phyloP scores from a whole-genome alignment of 2,888 invertebrate species.

The Buathra laborator region DNA sequence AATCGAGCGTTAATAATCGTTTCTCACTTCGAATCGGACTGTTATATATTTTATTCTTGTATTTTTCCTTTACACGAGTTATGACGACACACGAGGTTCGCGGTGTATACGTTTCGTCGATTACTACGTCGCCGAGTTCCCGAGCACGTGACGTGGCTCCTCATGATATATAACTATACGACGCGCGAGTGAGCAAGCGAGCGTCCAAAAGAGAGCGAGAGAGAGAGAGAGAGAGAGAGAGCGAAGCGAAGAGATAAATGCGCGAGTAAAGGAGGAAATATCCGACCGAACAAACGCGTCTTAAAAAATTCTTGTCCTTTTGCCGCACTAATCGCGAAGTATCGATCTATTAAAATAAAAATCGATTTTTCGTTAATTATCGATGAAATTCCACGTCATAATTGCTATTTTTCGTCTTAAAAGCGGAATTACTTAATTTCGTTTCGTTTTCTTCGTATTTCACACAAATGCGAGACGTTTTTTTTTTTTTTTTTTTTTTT shows the following conservation, averaged over 20 bases:
- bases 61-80: conserved; percentile 53
- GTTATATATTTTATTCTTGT: conserved; percentile 35
- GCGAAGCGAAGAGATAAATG: conserved; percentile 19
- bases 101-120: conserved; percentile 58
- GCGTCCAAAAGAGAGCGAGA: conserved; percentile 14
- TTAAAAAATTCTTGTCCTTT: no score
- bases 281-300: conserved; percentile 14
- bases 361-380: no score
- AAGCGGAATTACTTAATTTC: no score
- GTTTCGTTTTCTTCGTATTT: no score
- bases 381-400: no score
- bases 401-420: no score
- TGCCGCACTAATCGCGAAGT: no score
- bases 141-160: conserved; percentile 58
- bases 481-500: no score
- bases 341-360: no score
- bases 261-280: conserved; percentile 32
- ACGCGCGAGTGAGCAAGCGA: conserved; percentile 19
- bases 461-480: neutral
- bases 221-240: neutral
- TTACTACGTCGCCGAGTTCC: conserved; percentile 41
- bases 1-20: conserved; percentile 3
- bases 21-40: neutral
- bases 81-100: conserved; percentile 63
- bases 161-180: conserved; percentile 14